A percentile compares a stretch with the other conserved stretches of the same genome.
These are phyloP conservation scores for Campoplex nolae DNA, from an alignment of 2,888 invertebrate species.

Conservation along the genomic window DNA sequence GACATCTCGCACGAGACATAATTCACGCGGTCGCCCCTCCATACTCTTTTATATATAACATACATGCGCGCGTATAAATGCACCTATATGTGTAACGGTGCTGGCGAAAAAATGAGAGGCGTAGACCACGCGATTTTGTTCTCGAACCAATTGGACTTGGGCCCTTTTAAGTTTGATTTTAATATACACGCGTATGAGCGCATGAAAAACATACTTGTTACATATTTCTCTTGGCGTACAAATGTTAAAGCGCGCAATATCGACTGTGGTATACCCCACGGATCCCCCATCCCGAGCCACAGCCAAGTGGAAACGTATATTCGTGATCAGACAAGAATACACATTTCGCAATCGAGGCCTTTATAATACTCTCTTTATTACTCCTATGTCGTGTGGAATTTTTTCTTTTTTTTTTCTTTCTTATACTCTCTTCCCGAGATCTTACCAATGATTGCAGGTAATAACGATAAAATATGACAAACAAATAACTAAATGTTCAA, in stretches of 20 bases:
- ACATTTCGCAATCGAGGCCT: conserved; percentile 18
- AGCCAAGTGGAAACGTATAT: conserved; percentile 10
- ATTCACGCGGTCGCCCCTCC: conserved; percentile 80
- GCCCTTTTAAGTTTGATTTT: conserved; percentile 4
- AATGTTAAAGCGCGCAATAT: conserved; percentile 30
- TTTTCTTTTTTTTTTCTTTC: neutral
- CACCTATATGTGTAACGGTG: conserved; percentile 56
- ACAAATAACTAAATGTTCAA: neutral
- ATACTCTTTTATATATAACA: conserved; percentile 45
- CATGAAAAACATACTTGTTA: conserved; percentile 32
- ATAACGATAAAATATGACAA: neutral
- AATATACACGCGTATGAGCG: neutral
- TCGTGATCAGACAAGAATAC: conserved; percentile 32
- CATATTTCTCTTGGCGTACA: conserved; percentile 48
- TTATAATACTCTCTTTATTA: conserved; percentile 17
- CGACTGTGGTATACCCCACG: conserved; percentile 19
- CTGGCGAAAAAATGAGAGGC: neutral
- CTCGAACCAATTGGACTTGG: conserved; percentile 5
- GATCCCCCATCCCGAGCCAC: conserved; percentile 29
- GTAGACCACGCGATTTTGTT: conserved; percentile 2
- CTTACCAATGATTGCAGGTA: neutral
- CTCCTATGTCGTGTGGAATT: neutral
- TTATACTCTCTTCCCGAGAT: neutral
- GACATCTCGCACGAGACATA: conserved; percentile 85
- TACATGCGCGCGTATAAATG: conserved; percentile 70